Percentiles rank a stretch among this genome's conserved stretches.
Conservation (phyloP, 2,113 vertebrate genomes). For the Xyliphius kryptos region DNA sequence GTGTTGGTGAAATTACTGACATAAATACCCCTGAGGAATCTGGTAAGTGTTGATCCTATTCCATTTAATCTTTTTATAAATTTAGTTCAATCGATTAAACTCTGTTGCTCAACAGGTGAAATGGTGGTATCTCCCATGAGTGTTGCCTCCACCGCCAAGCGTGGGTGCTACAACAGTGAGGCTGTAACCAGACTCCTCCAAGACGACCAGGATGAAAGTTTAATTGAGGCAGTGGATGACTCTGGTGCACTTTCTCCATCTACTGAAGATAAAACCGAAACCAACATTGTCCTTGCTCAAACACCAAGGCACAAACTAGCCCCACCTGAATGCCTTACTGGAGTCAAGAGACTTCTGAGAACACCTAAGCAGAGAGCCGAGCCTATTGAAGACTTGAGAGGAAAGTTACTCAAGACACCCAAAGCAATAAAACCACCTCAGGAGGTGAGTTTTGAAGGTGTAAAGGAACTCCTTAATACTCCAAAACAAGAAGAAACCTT, state of each 20-base stretch:
- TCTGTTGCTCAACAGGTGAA: slow-evolving; percentile 61
- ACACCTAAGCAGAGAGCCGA: slow-evolving; percentile 53
- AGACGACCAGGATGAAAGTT: slow-evolving; percentile 45
- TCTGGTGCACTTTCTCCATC: slow-evolving; percentile 7
- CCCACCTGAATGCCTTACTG: slow-evolving; percentile 46
- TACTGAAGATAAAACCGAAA: slow-evolving; percentile 15
- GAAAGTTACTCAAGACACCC: slow-evolving; percentile 51
- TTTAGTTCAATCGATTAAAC: no score
- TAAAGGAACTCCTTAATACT: slow-evolving; percentile 41
- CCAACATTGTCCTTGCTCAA: slow-evolving; percentile 18
- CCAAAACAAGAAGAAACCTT: not conserved
- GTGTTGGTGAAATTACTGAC: slow-evolving; percentile 58
- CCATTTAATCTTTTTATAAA: no score
- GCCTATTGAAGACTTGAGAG: slow-evolving; percentile 47
- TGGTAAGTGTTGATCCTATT: slow-evolving; percentile 63
- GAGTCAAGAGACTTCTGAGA: slow-evolving; percentile 56
- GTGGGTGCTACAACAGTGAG: slow-evolving; percentile 52
- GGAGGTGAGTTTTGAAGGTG: slow-evolving; percentile 32
- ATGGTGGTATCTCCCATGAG: slow-evolving; percentile 75
- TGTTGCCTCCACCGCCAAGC: slow-evolving; percentile 50
- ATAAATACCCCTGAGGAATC: slow-evolving; percentile 73
- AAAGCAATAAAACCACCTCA: slow-evolving; percentile 27
- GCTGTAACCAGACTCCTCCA: slow-evolving; percentile 59
- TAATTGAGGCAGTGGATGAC: not conserved
- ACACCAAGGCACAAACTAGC: slow-evolving; percentile 49